Conservation (phyloP, 2,113 vertebrate species). For the Phaethon lepturus region DNA sequence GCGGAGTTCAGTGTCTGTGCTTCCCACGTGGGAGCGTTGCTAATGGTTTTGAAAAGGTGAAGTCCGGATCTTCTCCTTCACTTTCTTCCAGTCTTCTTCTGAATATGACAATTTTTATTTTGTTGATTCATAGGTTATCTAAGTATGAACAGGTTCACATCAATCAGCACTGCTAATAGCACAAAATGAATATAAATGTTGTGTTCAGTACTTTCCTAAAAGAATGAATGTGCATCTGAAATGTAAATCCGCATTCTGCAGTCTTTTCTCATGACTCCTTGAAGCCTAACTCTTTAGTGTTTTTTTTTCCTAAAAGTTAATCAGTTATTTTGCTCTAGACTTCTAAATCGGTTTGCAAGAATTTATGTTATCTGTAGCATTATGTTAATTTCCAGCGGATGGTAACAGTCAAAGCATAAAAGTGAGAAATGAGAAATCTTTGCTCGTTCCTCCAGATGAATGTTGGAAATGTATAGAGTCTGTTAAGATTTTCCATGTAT, state of each 20-base stretch:
- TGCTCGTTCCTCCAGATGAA: neutral
- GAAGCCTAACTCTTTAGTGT: neutral
- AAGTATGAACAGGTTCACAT: neutral
- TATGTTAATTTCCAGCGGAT: neutral
- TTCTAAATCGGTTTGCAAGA: neutral
- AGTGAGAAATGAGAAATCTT: neutral
- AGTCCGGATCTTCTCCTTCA: neutral
- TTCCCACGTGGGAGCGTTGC: rapidly evolving
- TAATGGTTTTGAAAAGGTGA: neutral
- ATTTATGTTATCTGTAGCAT: neutral
- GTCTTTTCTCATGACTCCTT: neutral
- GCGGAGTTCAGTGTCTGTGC: rapidly evolving
- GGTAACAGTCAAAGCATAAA: neutral
- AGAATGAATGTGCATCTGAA: neutral
- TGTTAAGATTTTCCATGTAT: neutral
- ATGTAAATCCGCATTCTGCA: neutral
- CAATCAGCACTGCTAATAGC: neutral
- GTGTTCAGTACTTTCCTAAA: neutral
- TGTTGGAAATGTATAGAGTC: rapidly evolving
- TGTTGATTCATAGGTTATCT: conserved; percentile 17
- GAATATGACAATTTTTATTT: neutral
- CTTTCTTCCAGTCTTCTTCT: neutral
- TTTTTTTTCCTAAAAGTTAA: neutral
- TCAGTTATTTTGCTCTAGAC: neutral
- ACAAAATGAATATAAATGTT: neutral